Base-by-base conservation (phyloP, 2,113 vertebrate species). In the Mormyrus iriodes region DNA sequence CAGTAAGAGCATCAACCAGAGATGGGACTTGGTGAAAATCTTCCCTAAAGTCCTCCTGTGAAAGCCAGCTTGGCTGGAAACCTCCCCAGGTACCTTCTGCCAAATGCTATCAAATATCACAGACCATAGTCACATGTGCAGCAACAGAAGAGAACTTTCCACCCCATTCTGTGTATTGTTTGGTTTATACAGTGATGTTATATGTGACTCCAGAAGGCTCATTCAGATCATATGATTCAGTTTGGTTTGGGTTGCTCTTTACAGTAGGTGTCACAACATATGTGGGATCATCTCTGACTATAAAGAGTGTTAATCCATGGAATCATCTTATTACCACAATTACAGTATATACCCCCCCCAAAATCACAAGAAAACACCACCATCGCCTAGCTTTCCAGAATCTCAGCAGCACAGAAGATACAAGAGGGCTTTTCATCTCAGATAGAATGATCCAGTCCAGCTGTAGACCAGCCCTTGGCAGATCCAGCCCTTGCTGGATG, bases 401-500 rank as follows among this genome's bases (percentile, higher is more conserved):
- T 39, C 15, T 76, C 73, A 76, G 73, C 6, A 15, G 17, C 35
- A 42, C 31, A 76, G 35, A 35, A 39, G 27, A 76, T 76, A 5
- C 31, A 31, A 2, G 69, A 76, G 69, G 35, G 69, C 31, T 79
- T 79, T 79, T 42, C 35, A 42, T 7, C 73, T 19, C 73, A 39
- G 35, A 79, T 13, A 8, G 31, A 39, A 42, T 79, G 13, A 79
- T 79, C 13, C 19, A 42, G 35, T 39, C 35, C 69, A 76, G 69
- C 69, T 76, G 69, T 39, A 76, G 69, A 76, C 31, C 69, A 76
- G 31, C 73, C 73, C 73, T 79, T 79, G 73, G 73, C 73, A 79
- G 35, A 35, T 79, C 31, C 73, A 19, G 35, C 15, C 12, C 35
- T 13, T 4, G 1, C 31, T 42, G 73, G 35, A 42, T 12, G 61